Conservation (phyloP, 1,140 invertebrate genomes). For the Aphelenchoides fujianensis region DNA sequence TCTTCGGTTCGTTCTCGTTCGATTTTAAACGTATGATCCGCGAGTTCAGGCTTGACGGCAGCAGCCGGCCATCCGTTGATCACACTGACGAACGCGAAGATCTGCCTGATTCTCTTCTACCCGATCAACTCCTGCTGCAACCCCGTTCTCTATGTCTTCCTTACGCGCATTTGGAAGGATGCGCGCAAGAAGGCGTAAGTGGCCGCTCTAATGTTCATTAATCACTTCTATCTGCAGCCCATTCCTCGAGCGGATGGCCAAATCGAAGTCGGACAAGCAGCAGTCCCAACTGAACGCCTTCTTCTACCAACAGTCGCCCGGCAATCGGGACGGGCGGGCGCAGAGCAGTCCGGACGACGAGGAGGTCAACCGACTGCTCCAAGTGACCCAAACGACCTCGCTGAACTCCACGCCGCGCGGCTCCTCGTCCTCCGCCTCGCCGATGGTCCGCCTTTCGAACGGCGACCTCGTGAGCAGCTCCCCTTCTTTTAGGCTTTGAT, state of each 20-base stretch:
- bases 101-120: conserved; percentile 84
- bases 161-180: conserved; percentile 63
- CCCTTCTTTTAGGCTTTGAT: too few relatives aligned
- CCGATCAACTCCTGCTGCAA: conserved; percentile 85
- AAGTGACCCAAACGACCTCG: conserved; percentile 34
- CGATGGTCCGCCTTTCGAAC: conserved; percentile 11
- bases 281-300: conserved; percentile 26
- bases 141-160: conserved; percentile 83
- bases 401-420: conserved; percentile 27
- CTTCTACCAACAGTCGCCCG: conserved; percentile 12
- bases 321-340: neutral
- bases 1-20: too few relatives aligned
- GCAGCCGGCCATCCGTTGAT: conserved; percentile 76
- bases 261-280: neutral
- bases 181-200: too few relatives aligned
- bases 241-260: neutral
- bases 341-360: conserved; percentile 24
- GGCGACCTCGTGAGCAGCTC: neutral
- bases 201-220: too few relatives aligned
- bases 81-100: conserved; percentile 79
- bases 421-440: conserved; percentile 21
- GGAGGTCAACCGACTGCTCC: conserved; percentile 22
- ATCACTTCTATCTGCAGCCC: too few relatives aligned
- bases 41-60: too few relatives aligned
- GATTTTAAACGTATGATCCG: too few relatives aligned